Conservation (phyloP, 2,797 vertebrate genomes). For the Onychomys torridus region DNA sequence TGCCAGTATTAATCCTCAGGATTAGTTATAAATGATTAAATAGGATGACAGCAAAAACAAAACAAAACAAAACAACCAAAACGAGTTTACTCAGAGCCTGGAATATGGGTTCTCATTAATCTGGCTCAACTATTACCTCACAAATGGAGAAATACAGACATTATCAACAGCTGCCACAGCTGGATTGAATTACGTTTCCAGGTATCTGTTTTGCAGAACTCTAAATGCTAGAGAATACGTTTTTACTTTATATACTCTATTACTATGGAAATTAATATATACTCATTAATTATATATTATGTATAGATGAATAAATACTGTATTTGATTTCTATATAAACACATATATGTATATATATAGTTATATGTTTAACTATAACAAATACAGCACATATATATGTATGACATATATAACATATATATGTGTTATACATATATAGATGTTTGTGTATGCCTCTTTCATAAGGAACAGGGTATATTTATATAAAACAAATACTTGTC, state of each 20-base stretch:
- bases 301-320: background rate
- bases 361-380: too few species aligned
- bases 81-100: background rate
- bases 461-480: background rate
- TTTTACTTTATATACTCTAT: background rate
- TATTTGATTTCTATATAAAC: background rate
- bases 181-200: background rate
- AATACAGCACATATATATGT: too few species aligned
- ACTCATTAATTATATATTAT: background rate
- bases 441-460: background rate
- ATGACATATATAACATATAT: background rate
- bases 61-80: background rate
- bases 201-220: background rate
- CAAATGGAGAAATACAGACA: background rate
- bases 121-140: background rate
- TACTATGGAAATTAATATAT: conserved; percentile 12
- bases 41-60: background rate
- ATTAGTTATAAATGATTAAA: background rate
- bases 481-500: conserved; percentile 37
- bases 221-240: background rate
- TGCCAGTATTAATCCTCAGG: background rate
- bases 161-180: background rate
- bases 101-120: background rate
- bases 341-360: background rate
- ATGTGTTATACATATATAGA: background rate